phyloP scores from a whole-genome alignment of 2,797 vertebrate genomes.

The Ceyx erithaca region DNA sequence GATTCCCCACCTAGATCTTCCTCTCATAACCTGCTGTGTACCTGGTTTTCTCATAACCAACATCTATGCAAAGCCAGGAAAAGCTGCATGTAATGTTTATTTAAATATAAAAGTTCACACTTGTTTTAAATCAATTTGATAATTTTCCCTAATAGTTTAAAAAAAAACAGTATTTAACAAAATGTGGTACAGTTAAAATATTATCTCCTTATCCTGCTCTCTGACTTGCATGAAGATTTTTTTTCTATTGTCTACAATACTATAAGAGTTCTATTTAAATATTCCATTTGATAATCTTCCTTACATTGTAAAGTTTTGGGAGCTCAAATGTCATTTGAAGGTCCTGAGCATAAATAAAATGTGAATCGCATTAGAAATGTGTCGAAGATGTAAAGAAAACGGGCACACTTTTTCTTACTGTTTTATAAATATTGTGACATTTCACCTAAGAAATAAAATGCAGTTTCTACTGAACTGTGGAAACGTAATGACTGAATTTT shows the following conservation, averaged over 20 bases:
- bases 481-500: background rate
- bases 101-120: background rate
- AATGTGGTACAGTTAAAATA: background rate
- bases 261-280: background rate
- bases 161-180: background rate
- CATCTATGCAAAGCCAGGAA: background rate
- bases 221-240: background rate
- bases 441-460: background rate
- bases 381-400: background rate
- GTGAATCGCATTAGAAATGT: background rate
- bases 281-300: background rate
- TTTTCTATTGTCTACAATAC: background rate
- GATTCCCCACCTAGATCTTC: background rate
- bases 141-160: background rate
- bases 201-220: background rate
- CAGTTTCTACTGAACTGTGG: background rate
- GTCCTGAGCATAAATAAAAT: background rate
- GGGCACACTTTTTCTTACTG: background rate
- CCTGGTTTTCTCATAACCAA: background rate
- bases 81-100: background rate
- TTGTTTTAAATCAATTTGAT: background rate
- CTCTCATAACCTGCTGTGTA: background rate
- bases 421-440: slow-evolving; percentile 5
- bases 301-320: background rate
- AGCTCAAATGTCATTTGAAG: slow-evolving; percentile 3